Percentiles rank a stretch among this genome's conserved stretches.
Conservation (phyloP, 2,113 vertebrate species). For the Leptocoma aspasia region DNA sequence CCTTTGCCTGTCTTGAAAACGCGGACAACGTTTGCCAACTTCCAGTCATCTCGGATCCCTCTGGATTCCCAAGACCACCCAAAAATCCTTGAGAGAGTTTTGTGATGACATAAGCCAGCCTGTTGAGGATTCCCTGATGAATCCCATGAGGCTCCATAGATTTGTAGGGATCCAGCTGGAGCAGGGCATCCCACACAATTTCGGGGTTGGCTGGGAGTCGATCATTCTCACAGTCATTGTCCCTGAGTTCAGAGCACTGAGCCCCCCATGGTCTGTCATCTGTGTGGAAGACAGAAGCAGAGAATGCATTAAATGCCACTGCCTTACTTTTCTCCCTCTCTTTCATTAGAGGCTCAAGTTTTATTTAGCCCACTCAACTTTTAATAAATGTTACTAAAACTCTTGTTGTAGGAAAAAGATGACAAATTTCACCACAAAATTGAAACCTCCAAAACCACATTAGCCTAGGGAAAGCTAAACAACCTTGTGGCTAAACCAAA, state of each 20-base stretch:
- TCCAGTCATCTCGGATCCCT: neutral
- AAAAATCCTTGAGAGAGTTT: neutral
- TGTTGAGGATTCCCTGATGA: neutral
- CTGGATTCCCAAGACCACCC: neutral
- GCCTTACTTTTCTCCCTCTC: neutral
- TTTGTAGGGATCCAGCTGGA: neutral
- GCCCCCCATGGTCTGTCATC: neutral
- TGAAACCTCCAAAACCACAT: neutral
- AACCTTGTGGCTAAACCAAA: neutral
- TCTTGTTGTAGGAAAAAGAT: neutral
- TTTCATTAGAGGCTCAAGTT: neutral
- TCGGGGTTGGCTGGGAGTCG: fast-evolving
- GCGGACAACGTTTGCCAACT: fast-evolving
- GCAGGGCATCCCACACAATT: fast-evolving
- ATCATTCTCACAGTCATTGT: fast-evolving
- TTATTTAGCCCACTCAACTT: neutral
- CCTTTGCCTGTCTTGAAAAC: neutral
- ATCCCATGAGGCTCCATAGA: neutral
- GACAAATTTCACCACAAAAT: neutral
- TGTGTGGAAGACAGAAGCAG: neutral
- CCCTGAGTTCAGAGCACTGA: neutral
- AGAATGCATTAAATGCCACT: too few relatives aligned
- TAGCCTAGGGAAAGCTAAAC: neutral
- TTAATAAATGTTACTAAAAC: neutral
- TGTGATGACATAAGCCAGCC: neutral